phyloP scores from a whole-genome alignment of 2,797 vertebrate species.

The Lepilemur ruficaudatus region DNA sequence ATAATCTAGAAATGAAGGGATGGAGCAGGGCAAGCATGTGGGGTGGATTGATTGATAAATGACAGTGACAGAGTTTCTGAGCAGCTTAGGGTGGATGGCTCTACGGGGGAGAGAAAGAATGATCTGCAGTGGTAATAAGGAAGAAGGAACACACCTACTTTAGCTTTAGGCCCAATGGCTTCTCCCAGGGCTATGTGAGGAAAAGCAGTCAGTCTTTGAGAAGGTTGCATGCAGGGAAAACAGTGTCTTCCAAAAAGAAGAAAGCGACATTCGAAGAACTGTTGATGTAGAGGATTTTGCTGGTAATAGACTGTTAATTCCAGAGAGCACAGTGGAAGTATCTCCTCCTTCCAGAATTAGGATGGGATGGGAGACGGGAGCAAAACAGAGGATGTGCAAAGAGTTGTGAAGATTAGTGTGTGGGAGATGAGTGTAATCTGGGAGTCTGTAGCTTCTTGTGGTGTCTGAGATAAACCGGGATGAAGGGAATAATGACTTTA shows the following conservation, averaged over 20 bases:
- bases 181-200: background rate
- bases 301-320: background rate
- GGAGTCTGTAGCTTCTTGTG: background rate
- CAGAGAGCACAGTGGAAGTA: background rate
- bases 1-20: background rate
- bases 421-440: background rate
- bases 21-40: background rate
- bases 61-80: background rate
- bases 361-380: background rate
- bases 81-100: background rate
- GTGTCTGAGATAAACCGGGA: background rate
- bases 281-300: background rate
- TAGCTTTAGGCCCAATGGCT: background rate
- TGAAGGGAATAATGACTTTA: background rate
- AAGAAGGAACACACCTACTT: background rate
- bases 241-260: background rate
- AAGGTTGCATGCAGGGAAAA: background rate
- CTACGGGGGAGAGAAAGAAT: background rate
- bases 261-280: background rate
- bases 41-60: background rate
- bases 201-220: background rate
- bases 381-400: background rate
- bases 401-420: background rate
- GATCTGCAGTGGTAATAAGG: background rate
- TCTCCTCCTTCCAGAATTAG: background rate